These are phyloP conservation scores for Setipinna tenuifilis DNA, from an alignment of 2,797 vertebrate genomes.

Conservation along the genomic window DNA sequence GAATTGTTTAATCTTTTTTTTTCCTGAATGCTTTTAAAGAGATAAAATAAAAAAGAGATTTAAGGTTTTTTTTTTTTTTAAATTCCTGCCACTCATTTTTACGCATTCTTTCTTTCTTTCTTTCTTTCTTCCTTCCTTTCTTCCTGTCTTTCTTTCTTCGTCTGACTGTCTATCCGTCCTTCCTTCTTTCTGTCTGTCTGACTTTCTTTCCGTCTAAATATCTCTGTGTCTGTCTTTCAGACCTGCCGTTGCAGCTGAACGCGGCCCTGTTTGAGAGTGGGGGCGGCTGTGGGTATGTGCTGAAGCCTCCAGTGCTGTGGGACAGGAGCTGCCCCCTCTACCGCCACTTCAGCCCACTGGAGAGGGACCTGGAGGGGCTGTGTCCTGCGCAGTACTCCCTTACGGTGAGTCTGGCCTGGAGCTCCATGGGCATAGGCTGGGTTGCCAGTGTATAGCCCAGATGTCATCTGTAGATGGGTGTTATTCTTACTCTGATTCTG, in stretches of 20 bases:
- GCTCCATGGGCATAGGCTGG: background rate
- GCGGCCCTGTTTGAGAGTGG: conserved; percentile 94
- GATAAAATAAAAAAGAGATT: background rate
- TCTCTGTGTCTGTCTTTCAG: conserved; percentile 64
- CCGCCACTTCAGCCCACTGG: conserved; percentile 90
- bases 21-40: background rate
- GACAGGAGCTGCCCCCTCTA: conserved; percentile 91
- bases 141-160: background rate
- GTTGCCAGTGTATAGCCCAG: background rate
- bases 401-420: conserved; percentile 78
- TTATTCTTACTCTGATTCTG: background rate
- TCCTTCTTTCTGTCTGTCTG: background rate
- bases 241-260: conserved; percentile 92
- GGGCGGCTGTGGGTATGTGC: conserved; percentile 91
- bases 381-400: conserved; percentile 88
- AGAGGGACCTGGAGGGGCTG: conserved; percentile 90
- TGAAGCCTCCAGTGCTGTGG: conserved; percentile 93
- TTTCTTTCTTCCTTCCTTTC: background rate
- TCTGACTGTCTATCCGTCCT: background rate
- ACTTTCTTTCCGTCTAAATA: background rate
- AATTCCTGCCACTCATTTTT: too few relatives aligned
- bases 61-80: background rate
- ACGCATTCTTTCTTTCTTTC: background rate
- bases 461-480: background rate
- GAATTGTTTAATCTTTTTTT: background rate